phyloP scores from a whole-genome alignment of 35 echinoderm and acorn worm genomes.

The Lytechinus variegatus region DNA sequence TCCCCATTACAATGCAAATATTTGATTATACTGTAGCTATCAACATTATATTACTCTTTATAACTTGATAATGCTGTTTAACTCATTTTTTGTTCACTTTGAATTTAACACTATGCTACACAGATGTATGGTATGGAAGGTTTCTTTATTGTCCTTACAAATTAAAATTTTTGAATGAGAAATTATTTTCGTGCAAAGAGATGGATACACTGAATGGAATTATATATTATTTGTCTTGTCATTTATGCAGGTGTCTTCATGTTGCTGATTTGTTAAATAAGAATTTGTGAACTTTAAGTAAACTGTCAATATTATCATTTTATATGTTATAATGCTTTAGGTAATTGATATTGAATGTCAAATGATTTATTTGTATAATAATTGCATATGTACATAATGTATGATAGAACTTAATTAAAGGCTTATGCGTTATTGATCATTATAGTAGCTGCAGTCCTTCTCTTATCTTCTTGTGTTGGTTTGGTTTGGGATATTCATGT shows the following conservation, averaged over 20 bases:
- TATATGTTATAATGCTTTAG: background rate
- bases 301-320: background rate
- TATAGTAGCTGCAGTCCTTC: background rate
- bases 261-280: background rate
- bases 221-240: background rate
- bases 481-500: background rate
- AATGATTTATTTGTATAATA: constrained; percentile 2
- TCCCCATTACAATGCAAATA: background rate
- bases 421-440: background rate
- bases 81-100: background rate
- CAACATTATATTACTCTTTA: background rate
- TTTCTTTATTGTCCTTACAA: background rate
- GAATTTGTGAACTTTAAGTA: background rate
- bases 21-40: background rate
- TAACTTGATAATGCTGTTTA: background rate
- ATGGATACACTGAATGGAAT: background rate
- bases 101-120: background rate
- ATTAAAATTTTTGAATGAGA: background rate
- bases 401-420: background rate
- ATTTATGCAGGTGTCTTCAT: background rate
- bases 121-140: background rate
- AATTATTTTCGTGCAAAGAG: background rate
- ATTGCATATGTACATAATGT: background rate
- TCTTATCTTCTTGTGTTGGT: background rate
- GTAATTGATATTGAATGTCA: background rate